These are phyloP conservation scores for Pheosia gnoma DNA, from an alignment of 2,888 invertebrate species.

Conservation along the genomic window DNA sequence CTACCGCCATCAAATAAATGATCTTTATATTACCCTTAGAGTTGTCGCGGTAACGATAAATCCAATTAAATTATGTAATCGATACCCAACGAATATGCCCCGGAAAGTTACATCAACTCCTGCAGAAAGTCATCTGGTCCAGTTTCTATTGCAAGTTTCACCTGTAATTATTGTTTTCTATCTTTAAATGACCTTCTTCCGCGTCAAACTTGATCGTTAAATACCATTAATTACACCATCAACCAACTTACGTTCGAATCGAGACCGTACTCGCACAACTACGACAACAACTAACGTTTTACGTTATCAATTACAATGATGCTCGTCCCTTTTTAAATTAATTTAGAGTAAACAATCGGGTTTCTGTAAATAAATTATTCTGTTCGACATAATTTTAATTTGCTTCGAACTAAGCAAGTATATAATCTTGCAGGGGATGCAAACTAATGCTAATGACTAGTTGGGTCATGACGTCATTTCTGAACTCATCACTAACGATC, in stretches of 20 bases:
- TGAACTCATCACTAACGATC: background rate
- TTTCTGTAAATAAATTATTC: too few species aligned
- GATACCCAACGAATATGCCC: conserved; percentile 23
- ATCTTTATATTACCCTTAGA: conserved; percentile 27
- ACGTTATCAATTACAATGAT: too few species aligned
- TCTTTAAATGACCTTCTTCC: conserved; percentile 68
- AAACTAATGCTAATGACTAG: background rate
- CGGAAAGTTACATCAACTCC: conserved; percentile 46
- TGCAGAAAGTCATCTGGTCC: conserved; percentile 52
- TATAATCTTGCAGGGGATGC: background rate
- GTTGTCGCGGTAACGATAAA: conserved; percentile 26
- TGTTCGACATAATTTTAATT: too few species aligned
- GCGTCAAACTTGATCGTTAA: conserved; percentile 61
- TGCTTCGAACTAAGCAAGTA: too few species aligned
- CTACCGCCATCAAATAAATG: background rate
- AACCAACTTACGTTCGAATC: conserved; percentile 36
- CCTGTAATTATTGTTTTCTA: conserved; percentile 60
- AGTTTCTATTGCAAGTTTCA: conserved; percentile 61
- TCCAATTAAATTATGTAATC: conserved; percentile 27
- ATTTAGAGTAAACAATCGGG: too few species aligned
- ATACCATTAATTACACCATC: conserved; percentile 64
- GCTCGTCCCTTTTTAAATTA: too few species aligned
- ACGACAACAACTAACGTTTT: too few species aligned
- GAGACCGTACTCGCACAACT: background rate
- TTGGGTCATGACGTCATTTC: background rate